Conservation (phyloP, 2,888 invertebrate genomes). For the Pyrgus malvae region DNA sequence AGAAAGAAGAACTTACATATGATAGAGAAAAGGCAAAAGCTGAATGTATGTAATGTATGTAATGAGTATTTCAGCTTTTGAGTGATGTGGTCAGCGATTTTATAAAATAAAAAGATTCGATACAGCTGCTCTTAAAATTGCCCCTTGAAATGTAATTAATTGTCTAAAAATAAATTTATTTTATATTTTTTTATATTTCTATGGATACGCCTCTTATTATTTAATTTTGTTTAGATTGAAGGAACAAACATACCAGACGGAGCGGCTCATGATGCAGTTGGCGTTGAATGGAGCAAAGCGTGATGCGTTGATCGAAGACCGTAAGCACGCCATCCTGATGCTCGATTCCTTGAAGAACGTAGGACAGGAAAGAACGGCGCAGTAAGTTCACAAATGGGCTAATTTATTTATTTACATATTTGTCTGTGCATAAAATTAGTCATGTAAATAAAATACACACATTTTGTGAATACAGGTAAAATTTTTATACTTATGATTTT, state of each 20-base stretch:
- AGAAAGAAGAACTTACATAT: no score
- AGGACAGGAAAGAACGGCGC: conserved; percentile 64
- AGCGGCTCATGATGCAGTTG: conserved; percentile 68
- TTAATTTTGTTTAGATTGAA: conserved; percentile 56
- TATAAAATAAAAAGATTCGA: no score
- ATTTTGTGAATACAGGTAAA: no score
- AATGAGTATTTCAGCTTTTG: neutral
- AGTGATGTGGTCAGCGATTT: no score
- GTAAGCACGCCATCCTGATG: conserved; percentile 76
- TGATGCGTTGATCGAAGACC: conserved; percentile 70
- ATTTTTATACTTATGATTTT: no score
- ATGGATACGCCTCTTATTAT: no score
- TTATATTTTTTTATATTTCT: no score
- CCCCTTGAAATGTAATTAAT: no score
- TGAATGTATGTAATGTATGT: neutral
- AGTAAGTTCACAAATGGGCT: conserved; percentile 45
- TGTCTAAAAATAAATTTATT: no score
- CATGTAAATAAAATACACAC: no score
- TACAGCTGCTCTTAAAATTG: no score
- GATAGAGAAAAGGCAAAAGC: neutral
- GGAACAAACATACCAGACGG: conserved; percentile 76
- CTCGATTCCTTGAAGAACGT: conserved; percentile 75
- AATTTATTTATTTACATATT: neutral
- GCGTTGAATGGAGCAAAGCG: conserved; percentile 67
- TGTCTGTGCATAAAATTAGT: no score